phyloP scores from a whole-genome alignment of 1,140 invertebrate genomes.

The Tetranychus urticae region DNA sequence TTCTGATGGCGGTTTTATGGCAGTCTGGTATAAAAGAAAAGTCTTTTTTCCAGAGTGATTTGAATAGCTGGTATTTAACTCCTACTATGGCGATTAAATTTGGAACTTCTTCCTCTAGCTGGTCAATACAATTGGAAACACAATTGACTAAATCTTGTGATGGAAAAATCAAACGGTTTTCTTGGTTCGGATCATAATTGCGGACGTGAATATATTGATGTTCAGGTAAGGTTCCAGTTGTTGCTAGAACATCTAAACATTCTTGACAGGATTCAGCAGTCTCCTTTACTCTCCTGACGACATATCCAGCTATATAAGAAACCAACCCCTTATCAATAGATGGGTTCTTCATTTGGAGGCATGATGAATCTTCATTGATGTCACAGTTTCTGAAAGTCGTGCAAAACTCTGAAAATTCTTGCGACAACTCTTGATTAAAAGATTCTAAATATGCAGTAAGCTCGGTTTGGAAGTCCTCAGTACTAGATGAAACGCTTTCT shows the following conservation, averaged over 20 bases:
- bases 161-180: no score
- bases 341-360: not conserved
- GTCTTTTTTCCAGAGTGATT: no score
- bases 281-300: not conserved
- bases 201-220: not conserved
- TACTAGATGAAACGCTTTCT: not conserved
- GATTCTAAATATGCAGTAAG: not conserved
- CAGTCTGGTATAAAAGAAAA: no score
- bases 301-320: not conserved
- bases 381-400: no score
- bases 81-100: no score
- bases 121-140: no score
- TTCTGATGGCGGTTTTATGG: no score
- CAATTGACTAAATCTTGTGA: no score
- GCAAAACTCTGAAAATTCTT: no score
- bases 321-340: not conserved
- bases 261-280: not conserved
- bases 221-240: not conserved
- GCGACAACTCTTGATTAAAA: not conserved
- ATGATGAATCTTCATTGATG: not conserved
- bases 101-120: no score
- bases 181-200: not conserved
- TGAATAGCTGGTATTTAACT: no score
- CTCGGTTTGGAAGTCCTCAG: not conserved
- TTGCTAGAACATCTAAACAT: not conserved